Evolutionary conservation across 2,888 invertebrate genomes (phyloP).

Genomic region (Synanthedon vespiformis): DNA sequence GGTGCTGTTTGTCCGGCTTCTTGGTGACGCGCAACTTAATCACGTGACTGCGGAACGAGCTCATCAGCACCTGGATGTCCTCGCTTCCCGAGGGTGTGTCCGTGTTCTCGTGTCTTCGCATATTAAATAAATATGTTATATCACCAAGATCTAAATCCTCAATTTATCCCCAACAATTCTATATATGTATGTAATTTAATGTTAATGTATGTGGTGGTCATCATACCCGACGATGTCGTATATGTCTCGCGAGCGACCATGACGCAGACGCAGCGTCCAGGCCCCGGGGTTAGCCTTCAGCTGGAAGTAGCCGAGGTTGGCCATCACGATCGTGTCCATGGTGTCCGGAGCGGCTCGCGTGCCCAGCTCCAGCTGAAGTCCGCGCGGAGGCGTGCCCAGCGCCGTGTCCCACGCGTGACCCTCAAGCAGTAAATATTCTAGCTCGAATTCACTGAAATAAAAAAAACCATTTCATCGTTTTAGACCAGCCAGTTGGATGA

Average conservation of each 20-base stretch:
- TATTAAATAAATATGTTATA: too few relatives aligned
- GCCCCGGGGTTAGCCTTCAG: conserved; percentile 98
- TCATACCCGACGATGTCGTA: conserved; percentile 86
- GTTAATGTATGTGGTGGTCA: conserved; percentile 9
- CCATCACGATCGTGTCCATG: conserved; percentile 99
- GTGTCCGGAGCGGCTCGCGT: conserved; percentile 81
- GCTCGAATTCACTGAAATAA: conserved; percentile 85
- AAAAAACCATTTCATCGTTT: too few relatives aligned
- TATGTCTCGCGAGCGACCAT: conserved; percentile 94
- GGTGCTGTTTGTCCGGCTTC: conserved; percentile 86
- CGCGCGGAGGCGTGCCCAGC: conserved; percentile 93
- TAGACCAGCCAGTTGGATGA: too few relatives aligned
- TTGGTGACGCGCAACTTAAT: conserved; percentile 92
- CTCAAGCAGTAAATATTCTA: conserved; percentile 94
- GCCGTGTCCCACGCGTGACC: conserved; percentile 95
- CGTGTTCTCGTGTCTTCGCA: conserved; percentile 77
- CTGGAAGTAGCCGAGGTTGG: conserved; percentile 96
- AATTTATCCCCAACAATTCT: too few relatives aligned
- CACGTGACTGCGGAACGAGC: conserved; percentile 88
- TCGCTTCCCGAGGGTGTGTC: conserved; percentile 77
- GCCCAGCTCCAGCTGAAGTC: conserved; percentile 95
- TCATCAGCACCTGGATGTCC: conserved; percentile 84
- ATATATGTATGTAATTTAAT: too few relatives aligned
- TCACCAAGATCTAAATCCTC: too few relatives aligned
- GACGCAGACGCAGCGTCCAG: conserved; percentile 89